phyloP scores from a whole-genome alignment of 2,797 vertebrate genomes.

The Enoplosus armatus region DNA sequence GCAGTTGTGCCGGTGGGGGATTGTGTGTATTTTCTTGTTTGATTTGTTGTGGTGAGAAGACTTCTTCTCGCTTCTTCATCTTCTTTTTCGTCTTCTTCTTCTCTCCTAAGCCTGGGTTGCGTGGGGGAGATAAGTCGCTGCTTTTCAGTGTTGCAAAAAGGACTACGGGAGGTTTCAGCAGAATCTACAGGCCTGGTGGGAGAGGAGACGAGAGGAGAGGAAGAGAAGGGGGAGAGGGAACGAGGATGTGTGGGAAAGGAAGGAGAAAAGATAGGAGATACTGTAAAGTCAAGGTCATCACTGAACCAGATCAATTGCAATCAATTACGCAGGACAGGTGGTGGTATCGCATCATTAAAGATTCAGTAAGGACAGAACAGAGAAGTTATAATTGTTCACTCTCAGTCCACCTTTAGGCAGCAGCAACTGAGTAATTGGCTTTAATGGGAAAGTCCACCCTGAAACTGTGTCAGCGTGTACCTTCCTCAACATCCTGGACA shows the following conservation, averaged over 20 bases:
- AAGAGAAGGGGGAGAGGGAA: not conserved
- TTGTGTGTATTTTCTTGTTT: constrained; percentile 67
- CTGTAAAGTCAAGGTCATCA: constrained; percentile 65
- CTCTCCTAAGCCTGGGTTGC: constrained; percentile 78
- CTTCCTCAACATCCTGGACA: constrained; percentile 26
- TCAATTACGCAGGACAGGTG: constrained; percentile 65
- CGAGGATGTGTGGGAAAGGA: constrained; percentile 22
- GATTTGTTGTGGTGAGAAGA: constrained; percentile 72
- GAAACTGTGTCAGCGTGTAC: constrained; percentile 40
- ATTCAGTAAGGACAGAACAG: constrained; percentile 51
- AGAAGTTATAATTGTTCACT: constrained; percentile 38
- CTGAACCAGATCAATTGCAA: constrained; percentile 51
- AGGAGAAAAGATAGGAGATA: constrained; percentile 39
- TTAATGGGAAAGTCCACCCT: constrained; percentile 45
- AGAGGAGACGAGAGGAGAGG: constrained; percentile 17
- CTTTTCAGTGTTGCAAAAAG: constrained; percentile 83
- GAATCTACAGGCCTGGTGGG: constrained; percentile 85
- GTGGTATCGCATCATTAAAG: constrained; percentile 55
- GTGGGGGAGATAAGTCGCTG: constrained; percentile 79
- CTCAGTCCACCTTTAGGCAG: constrained; percentile 25
- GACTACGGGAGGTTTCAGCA: constrained; percentile 78
- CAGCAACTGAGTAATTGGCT: constrained; percentile 32
- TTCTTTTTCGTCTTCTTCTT: constrained; percentile 57
- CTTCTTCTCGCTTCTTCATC: constrained; percentile 63
- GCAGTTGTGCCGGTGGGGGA: constrained; percentile 56